phyloP scores from a whole-genome alignment of 2,113 vertebrate species.

The Globicephala melas region DNA sequence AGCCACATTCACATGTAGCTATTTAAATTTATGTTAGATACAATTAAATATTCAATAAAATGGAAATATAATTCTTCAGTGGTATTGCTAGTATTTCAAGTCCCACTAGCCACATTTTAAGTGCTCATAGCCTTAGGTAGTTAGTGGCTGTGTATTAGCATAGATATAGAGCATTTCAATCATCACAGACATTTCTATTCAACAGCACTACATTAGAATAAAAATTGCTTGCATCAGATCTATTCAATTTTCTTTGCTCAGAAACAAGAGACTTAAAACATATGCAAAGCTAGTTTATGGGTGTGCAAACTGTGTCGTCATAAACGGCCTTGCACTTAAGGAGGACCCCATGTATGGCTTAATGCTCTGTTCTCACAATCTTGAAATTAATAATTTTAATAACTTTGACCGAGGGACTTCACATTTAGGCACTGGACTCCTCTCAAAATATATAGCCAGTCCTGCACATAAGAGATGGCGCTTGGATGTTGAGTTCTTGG shows the following conservation, averaged over 20 bases:
- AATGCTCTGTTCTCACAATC: neutral
- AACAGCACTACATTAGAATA: neutral
- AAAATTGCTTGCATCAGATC: neutral
- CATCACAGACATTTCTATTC: neutral
- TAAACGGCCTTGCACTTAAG: neutral
- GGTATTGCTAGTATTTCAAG: neutral
- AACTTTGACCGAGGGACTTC: neutral
- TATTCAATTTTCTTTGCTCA: neutral
- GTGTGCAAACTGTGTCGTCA: fast-evolving
- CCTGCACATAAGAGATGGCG: neutral
- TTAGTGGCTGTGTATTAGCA: neutral
- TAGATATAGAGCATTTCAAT: neutral
- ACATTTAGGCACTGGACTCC: neutral
- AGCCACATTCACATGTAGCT: neutral
- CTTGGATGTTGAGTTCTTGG: neutral
- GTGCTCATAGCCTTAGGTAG: neutral
- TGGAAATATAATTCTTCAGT: neutral
- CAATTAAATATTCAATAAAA: neutral
- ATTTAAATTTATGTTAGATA: neutral
- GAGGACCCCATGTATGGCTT: neutral
- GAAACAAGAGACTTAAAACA: neutral
- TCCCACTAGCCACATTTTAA: neutral
- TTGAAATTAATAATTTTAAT: neutral
- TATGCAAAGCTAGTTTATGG: neutral
- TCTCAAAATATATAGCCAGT: neutral